Evolutionary conservation across 2,888 invertebrate species (phyloP), one percentile per base, ranked within the genome.

Genomic region (Calliopum simillimum): DNA sequence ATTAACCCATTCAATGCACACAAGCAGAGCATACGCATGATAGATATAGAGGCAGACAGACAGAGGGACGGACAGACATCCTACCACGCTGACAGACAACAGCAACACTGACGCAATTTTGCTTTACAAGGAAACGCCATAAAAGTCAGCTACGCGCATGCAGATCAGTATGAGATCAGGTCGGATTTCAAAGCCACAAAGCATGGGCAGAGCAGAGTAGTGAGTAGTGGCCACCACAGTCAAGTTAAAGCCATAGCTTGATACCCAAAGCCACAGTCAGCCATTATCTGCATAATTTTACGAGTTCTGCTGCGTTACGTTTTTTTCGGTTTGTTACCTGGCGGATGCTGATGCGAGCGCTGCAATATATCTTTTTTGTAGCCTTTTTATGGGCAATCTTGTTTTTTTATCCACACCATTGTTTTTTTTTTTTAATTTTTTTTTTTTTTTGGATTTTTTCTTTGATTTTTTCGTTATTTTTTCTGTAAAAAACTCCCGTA

Each of bases 361-460:
- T 75, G 83, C 83, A 82, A 83, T 82, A 79, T 80, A 81, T 83
- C 82, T 82, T 81, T 81, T 83, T 82, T 83, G 84, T 82, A 77
- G 81, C 78, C 79, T 78, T 79, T 78, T 82, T 81, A 83, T 82
- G 77, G 80, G 72, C 78, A 74, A 79, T 79, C 72, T 74, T 71
- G 78, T 76, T 79, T 78, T n/a, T 79, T 78, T 79, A 78, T 78
- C 73, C 59, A 65, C 46, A 63, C 61, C 56, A 67, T 68, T 71
- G 46, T 59, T 62, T 44, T 21, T 73, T 77, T 74, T 75, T 77
- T 68, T 75, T 74, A 73, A 71, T 65, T 44, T 67, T 46, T 4
- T 51, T 70, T 51, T 58, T 51, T 16, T 16, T 53, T 46, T 69
- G 44, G 23, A 25, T 55, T 33, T n/a, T n/a, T 66, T 47, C 47